phyloP scores from a whole-genome alignment of 2,888 invertebrate species.

The Steinernema carpocapsae region DNA sequence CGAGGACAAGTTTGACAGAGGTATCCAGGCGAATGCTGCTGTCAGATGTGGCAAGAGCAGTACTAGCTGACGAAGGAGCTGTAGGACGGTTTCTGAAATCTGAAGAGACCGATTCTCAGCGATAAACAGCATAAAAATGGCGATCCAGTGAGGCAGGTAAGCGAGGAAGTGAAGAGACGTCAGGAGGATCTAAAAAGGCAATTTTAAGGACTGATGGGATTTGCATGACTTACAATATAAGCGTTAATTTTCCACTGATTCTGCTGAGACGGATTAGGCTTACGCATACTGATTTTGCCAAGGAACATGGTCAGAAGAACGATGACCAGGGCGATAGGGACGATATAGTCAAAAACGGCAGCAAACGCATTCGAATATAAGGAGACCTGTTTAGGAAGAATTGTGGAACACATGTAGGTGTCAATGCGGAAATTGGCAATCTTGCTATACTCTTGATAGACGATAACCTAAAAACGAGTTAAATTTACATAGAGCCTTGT shows the following conservation, averaged over 20 bases:
- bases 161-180: slow-evolving; percentile 37
- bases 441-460: slow-evolving; percentile 9
- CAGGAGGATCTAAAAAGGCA: slow-evolving; percentile 29
- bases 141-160: slow-evolving; percentile 40
- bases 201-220: not conserved
- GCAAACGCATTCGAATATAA: not conserved
- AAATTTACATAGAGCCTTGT: not conserved
- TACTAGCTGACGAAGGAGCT: not conserved
- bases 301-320: slow-evolving; percentile 7
- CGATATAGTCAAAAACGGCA: not conserved
- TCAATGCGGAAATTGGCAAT: slow-evolving; percentile 31
- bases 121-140: slow-evolving; percentile 34
- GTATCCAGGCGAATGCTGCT: slow-evolving; percentile 13
- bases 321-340: not conserved
- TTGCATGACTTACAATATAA: not conserved
- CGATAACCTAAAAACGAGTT: slow-evolving; percentile 1
- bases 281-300: not conserved
- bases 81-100: not conserved
- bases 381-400: slow-evolving; percentile 13
- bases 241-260: slow-evolving; percentile 27
- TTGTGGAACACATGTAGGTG: slow-evolving; percentile 17
- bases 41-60: slow-evolving; percentile 7
- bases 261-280: not conserved
- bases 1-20: slow-evolving; percentile 1
- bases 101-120: slow-evolving; percentile 32